Conservation (phyloP, 2,888 invertebrate genomes). For the Chaetoderma sp. region DNA sequence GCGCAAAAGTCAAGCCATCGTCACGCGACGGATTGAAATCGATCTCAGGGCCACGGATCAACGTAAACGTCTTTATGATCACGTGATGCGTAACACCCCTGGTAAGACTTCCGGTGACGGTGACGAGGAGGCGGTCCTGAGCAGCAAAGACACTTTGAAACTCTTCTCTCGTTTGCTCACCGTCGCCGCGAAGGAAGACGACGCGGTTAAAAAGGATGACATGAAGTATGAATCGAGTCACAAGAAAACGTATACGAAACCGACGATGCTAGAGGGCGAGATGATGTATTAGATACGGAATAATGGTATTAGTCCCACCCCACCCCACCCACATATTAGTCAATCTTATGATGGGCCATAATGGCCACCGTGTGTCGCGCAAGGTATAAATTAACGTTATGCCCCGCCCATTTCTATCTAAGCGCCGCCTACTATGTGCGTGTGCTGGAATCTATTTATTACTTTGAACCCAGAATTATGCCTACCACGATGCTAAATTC, state of each 20-base stretch:
- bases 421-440: too few relatives aligned
- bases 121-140: slow-evolving; percentile 50
- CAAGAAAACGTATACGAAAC: neutral
- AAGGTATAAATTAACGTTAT: too few relatives aligned
- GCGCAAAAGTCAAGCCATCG: slow-evolving; percentile 66
- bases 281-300: slow-evolving; percentile 5
- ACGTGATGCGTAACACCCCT: slow-evolving; percentile 53
- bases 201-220: slow-evolving; percentile 22
- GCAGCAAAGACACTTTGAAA: slow-evolving; percentile 62
- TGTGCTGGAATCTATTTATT: too few relatives aligned
- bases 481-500: too few relatives aligned
- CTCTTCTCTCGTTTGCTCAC: slow-evolving; percentile 65
- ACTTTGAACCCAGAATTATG: too few relatives aligned
- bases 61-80: slow-evolving; percentile 58
- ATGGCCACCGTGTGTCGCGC: too few relatives aligned
- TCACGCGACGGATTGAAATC: slow-evolving; percentile 66
- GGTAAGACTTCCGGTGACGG: slow-evolving; percentile 18
- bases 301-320: neutral
- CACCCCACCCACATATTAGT: too few relatives aligned
- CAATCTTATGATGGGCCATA: too few relatives aligned
- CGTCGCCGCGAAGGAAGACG: slow-evolving; percentile 60
- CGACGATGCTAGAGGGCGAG: neutral
- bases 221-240: slow-evolving; percentile 1
- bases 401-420: too few relatives aligned
- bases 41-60: slow-evolving; percentile 65